Evolutionary conservation across 1,140 invertebrate species (phyloP), one percentile per base, ranked within the genome.

Genomic region (Diuraphis noxia): DNA sequence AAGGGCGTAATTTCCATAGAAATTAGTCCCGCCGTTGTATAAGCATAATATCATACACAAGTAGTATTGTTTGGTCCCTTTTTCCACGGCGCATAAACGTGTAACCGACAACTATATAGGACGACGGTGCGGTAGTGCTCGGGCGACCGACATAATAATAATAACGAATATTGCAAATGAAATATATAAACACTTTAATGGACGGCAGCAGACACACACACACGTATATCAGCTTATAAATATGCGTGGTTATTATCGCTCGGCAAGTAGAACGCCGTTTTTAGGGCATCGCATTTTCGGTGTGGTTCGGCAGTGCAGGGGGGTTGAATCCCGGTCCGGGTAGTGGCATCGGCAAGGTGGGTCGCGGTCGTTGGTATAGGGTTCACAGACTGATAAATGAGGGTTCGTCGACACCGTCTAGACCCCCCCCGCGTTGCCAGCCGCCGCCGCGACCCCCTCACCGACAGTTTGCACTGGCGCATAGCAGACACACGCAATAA

Each of bases 351-450:
- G 52, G 52, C 1, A 23, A 72, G 30, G 56, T 17, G n/a, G 56
- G 13, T 72, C 56, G 30, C 34, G 56, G 13, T 72, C 56, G 30
- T 72, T n/a, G n/a, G 56, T n/a, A 72, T 25, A n/a, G n/a, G 88
- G 56, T 40, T 46, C 41, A 36, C n/a, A 79, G 56, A 90, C 88
- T 77, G 88, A 90, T 79, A 79, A 79, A 90, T 46, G 63, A 90
- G 88, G 41, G 88, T 90, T 90, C 88, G n/a, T 77, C 88, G 88
- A 90, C 88, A 90, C 88, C 41, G 88, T 90, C 88, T 90, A 90
- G 88, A 90, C 88, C 63, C 36, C 49, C 40, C 84, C 82, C 41
- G 25, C 81, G 25, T 19, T 1, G 81, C 30, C 21, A 34, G 34
- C 41, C 52, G 30, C 46, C 52, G 52, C 40, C 82, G 23, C 17